Evolutionary conservation across 2,797 vertebrate genomes (phyloP), one percentile per base, ranked within the genome.

Genomic region (Melanotaenia parkinsoni): DNA sequence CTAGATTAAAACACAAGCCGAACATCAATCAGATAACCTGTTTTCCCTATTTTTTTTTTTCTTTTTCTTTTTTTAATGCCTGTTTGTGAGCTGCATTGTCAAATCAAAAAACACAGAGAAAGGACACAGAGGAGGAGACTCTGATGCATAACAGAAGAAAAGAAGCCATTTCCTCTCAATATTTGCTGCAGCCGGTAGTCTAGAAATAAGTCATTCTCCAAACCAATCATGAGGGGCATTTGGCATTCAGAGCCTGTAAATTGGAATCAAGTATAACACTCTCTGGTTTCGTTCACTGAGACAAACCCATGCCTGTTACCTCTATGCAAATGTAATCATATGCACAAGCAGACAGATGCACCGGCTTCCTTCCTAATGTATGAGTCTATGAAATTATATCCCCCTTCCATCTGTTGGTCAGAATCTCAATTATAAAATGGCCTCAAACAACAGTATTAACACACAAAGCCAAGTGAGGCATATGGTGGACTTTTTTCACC

Each of bases 1-100:
- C 72, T 80, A 90, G 91, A 93, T 93, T 93, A 91, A 91, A 92
- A 86, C 84, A 70, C 80, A 78, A 58, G 37, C 80, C 84, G 81
- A 53, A 79, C 89, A 93, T 93, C 88, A 91, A 93, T 92, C 89
- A 93, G 85, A 88, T 85, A 86, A 88, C 75, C 75, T 50, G 66
- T 65, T 86, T 80, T 74, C 60, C 59, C 72, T 69, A 2, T 26
- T 50, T 14, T 3, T 20, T 63, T 57, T 28, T 59, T 68, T 14
- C 28, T 37, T 2, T n/a, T 60, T 32, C 47, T 43, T 28, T 76
- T 79, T 63, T 32, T 53, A 40, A 67, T 82, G 64, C 67, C 10
- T 61, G 80, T 70, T 75, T 61, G 40, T 43, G 20, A 62, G 77
- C 70, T 56, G 77, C 79, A 60, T 67, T 82, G 82, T 65, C 37